These are phyloP conservation scores for Mareca penelope DNA, from an alignment of 2,797 vertebrate species.

Conservation along the genomic window DNA sequence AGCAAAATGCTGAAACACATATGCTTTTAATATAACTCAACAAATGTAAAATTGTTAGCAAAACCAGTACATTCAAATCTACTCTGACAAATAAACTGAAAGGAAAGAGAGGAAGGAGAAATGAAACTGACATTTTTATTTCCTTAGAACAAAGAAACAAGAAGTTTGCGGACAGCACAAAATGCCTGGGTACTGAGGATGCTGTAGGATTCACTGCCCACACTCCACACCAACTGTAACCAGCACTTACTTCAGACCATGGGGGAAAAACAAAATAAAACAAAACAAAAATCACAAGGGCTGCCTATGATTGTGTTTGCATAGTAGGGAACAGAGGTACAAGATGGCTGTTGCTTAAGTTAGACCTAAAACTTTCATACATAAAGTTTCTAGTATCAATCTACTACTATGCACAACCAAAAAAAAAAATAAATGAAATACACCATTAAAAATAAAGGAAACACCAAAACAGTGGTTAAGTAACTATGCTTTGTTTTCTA, in stretches of 20 bases:
- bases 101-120: constrained; percentile 23
- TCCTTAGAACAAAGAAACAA: not conserved
- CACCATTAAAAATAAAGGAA: not conserved
- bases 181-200: not conserved
- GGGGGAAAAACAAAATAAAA: not conserved
- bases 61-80: constrained; percentile 16
- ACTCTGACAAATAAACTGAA: constrained; percentile 8
- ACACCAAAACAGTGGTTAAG: not conserved
- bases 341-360: not conserved
- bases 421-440: constrained; percentile 5
- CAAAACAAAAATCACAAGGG: no score
- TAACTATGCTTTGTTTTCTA: not conserved
- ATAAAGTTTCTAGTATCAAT: not conserved
- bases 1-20: constrained; percentile 33
- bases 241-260: not conserved
- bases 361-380: not conserved
- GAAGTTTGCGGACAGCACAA: not conserved
- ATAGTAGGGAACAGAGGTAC: not conserved
- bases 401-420: not conserved
- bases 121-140: constrained; percentile 5
- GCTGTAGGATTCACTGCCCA: not conserved
- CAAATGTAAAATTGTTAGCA: constrained; percentile 35
- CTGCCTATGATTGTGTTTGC: not conserved
- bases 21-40: constrained; percentile 15
- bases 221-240: not conserved